phyloP scores from a whole-genome alignment of 2,888 invertebrate species.

The Leptinotarsa tumamoca region DNA sequence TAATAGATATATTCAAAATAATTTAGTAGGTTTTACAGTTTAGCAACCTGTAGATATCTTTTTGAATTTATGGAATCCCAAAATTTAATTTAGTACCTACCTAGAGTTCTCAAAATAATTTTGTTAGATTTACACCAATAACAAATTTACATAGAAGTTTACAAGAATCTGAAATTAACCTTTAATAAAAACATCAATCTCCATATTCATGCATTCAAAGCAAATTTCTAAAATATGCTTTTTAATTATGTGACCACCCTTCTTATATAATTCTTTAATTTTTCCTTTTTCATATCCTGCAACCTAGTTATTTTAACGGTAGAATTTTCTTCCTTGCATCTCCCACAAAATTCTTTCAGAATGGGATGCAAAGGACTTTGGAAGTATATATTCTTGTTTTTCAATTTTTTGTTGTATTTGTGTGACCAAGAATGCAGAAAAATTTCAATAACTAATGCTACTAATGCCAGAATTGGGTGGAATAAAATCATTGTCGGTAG shows the following conservation, averaged over 20 bases:
- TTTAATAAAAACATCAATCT: too few species aligned
- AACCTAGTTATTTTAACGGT: conserved; percentile 75
- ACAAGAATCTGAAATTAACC: too few species aligned
- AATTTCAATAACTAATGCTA: conserved; percentile 71
- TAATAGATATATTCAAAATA: too few species aligned
- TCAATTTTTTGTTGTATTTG: conserved; percentile 73
- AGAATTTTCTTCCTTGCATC: conserved; percentile 74
- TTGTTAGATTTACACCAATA: too few species aligned
- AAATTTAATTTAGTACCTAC: too few species aligned
- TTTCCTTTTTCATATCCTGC: conserved; percentile 72
- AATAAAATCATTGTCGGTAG: conserved; percentile 73
- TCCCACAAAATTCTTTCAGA: conserved; percentile 77
- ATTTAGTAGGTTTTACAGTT: too few species aligned
- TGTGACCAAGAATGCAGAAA: conserved; percentile 78
- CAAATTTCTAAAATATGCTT: not conserved
- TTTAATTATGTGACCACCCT: conserved; percentile 56
- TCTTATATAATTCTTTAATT: conserved; percentile 58
- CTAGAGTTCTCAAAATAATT: too few species aligned
- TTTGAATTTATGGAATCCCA: too few species aligned
- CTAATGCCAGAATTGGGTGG: conserved; percentile 68
- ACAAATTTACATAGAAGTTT: too few species aligned
- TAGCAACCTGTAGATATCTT: too few species aligned
- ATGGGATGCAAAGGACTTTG: conserved; percentile 78
- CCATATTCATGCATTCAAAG: not conserved
- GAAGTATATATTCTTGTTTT: conserved; percentile 72